Percentiles rank a stretch among this genome's conserved stretches.
Conservation (phyloP, 2,797 vertebrate species). For the Tarsius wallacei region DNA sequence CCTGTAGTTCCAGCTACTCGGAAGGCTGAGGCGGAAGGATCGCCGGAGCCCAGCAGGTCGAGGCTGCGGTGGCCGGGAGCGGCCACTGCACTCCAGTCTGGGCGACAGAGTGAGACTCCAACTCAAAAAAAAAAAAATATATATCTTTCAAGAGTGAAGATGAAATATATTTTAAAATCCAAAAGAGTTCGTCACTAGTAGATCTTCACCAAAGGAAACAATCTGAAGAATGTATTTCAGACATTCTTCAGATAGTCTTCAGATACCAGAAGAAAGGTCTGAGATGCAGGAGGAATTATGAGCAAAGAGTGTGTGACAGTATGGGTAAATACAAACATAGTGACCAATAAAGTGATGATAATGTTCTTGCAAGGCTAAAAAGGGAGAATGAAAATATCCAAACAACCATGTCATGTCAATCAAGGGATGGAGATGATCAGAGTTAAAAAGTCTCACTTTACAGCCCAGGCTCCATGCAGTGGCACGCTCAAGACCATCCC, state of each 20-base stretch:
- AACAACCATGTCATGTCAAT: not conserved
- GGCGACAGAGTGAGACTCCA: too few species aligned
- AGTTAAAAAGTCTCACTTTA: too few species aligned
- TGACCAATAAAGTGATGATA: not conserved
- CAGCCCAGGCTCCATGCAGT: too few species aligned
- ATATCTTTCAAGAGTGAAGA: not conserved
- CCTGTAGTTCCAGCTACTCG: too few species aligned
- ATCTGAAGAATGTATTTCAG: slow-evolving; percentile 19
- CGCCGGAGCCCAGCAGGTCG: too few species aligned
- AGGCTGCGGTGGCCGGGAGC: too few species aligned
- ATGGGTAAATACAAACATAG: not conserved
- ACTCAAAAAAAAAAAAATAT: too few species aligned
- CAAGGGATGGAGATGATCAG: not conserved
- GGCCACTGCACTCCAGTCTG: too few species aligned
- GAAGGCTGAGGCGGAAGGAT: too few species aligned
- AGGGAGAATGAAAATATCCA: not conserved
- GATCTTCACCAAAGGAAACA: not conserved
- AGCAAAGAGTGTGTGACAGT: not conserved
- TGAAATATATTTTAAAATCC: not conserved
- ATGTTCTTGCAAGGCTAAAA: not conserved
- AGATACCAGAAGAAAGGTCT: not conserved
- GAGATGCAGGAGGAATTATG: not conserved
- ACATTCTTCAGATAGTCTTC: not conserved
- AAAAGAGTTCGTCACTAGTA: not conserved
- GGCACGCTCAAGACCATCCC: too few species aligned